Evolutionary conservation across 2,113 vertebrate species (phyloP).

Genomic region (Perca schrenkii): DNA sequence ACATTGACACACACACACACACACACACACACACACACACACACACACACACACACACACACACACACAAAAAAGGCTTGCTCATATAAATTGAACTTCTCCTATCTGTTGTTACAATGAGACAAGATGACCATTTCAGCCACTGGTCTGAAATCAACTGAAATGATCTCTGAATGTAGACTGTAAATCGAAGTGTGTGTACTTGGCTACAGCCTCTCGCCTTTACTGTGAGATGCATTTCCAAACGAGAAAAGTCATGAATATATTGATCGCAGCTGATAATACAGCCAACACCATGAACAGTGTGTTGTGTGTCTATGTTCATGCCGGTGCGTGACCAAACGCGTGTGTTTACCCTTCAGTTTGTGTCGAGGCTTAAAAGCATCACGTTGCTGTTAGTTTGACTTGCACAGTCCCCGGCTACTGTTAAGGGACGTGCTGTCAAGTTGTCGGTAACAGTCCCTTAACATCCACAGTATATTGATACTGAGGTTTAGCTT

Average conservation of each 20-base stretch:
- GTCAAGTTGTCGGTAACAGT: slow-evolving; percentile 54
- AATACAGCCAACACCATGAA: slow-evolving; percentile 56
- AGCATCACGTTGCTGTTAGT: slow-evolving; percentile 37
- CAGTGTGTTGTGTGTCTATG: slow-evolving; percentile 54
- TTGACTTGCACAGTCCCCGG: slow-evolving; percentile 24
- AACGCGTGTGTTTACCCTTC: slow-evolving; percentile 29
- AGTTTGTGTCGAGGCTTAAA: slow-evolving; percentile 39
- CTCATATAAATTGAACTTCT: slow-evolving; percentile 22
- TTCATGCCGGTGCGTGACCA: slow-evolving; percentile 25
- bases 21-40: slow-evolving; percentile 2
- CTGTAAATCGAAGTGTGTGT: slow-evolving; percentile 51
- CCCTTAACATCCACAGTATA: slow-evolving; percentile 62
- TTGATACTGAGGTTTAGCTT: slow-evolving; percentile 62
- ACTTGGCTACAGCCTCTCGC: slow-evolving; percentile 48
- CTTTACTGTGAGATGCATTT: slow-evolving; percentile 67
- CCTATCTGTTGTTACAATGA: slow-evolving; percentile 45
- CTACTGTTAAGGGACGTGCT: slow-evolving; percentile 17
- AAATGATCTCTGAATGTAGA: slow-evolving; percentile 64
- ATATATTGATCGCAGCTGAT: slow-evolving; percentile 73
- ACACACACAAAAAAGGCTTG: slow-evolving; percentile 9
- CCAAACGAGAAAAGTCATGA: slow-evolving; percentile 75
- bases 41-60: slow-evolving; percentile 1
- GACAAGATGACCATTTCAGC: slow-evolving; percentile 42
- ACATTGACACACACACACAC: slow-evolving; percentile 17
- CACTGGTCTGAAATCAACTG: slow-evolving; percentile 50